These are phyloP conservation scores for Falco biarmicus DNA, from an alignment of 2,797 vertebrate genomes.

Conservation along the genomic window DNA sequence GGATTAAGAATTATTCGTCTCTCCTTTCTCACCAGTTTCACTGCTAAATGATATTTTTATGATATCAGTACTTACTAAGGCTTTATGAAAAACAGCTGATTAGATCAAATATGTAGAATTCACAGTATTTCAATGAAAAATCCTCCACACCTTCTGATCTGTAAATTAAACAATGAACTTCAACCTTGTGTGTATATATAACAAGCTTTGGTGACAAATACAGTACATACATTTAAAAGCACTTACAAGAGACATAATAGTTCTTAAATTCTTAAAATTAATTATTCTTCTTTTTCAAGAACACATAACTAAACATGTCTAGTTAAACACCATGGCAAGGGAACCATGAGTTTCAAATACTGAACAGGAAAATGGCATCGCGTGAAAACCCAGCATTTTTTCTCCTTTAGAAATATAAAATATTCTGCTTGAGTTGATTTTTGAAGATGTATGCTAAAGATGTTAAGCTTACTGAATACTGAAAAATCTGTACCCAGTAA, in stretches of 20 bases:
- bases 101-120: conserved; percentile 41
- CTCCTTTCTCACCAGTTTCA: not conserved
- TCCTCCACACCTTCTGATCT: not conserved
- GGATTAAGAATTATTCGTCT: not conserved
- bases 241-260: not conserved
- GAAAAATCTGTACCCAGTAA: not conserved
- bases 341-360: not conserved
- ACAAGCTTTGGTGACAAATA: not conserved
- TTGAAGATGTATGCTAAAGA: not conserved
- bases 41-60: not conserved
- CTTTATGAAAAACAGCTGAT: not conserved
- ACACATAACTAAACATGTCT: not conserved
- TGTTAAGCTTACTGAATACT: not conserved
- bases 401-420: not conserved
- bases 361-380: not conserved
- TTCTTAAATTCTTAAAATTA: not conserved
- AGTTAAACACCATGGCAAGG: not conserved
- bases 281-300: not conserved
- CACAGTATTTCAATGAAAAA: conserved; percentile 51
- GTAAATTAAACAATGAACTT: conserved; percentile 49
- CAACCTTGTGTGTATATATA: not conserved
- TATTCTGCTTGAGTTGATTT: not conserved
- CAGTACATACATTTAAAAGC: conserved; percentile 21
- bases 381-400: not conserved
- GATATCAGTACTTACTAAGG: conserved; percentile 9